Evolutionary conservation across 2,113 vertebrate species (phyloP).

Genomic region (Poeciliopsis turrubarensis): DNA sequence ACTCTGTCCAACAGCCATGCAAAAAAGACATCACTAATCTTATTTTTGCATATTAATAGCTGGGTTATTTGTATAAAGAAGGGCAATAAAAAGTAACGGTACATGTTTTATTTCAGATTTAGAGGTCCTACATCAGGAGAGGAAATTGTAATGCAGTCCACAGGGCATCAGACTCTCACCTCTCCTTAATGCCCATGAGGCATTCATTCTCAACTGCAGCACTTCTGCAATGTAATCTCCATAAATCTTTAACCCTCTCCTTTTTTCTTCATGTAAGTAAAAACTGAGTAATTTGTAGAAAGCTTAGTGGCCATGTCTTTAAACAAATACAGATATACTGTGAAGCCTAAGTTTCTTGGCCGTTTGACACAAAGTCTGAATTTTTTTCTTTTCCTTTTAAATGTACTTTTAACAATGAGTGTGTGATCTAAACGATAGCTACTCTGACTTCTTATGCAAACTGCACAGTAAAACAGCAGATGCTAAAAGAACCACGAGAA

Average conservation of each 20-base stretch:
- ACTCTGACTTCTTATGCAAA: slow-evolving; percentile 1
- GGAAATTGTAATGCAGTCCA: slow-evolving; percentile 39
- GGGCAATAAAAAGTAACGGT: slow-evolving; percentile 19
- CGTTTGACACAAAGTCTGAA: slow-evolving; percentile 8
- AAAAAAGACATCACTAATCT: slow-evolving; percentile 44
- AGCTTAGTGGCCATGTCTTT: slow-evolving; percentile 9
- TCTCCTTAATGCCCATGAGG: slow-evolving; percentile 37
- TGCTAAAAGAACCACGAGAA: slow-evolving; percentile 4
- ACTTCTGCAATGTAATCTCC: slow-evolving; percentile 47
- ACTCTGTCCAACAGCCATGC: slow-evolving; percentile 38
- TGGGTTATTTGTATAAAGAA: slow-evolving; percentile 27
- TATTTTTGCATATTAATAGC: slow-evolving; percentile 19
- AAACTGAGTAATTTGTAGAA: neutral
- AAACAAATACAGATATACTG: slow-evolving; percentile 19
- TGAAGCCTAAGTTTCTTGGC: slow-evolving; percentile 27
- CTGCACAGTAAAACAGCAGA: slow-evolving; percentile 23
- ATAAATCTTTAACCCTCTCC: slow-evolving; percentile 41
- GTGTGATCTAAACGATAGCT: slow-evolving; percentile 12
- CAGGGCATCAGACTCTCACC: slow-evolving; percentile 40
- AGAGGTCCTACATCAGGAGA: slow-evolving; percentile 27
- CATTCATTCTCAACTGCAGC: slow-evolving; percentile 43
- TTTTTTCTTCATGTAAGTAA: slow-evolving; percentile 58
- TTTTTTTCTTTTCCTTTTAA: slow-evolving; percentile 26
- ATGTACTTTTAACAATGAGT: slow-evolving; percentile 5
- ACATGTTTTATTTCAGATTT: slow-evolving; percentile 30